These are phyloP conservation scores for Mus spicilegus DNA, from an alignment of 2,113 vertebrate genomes.

Conservation along the genomic window DNA sequence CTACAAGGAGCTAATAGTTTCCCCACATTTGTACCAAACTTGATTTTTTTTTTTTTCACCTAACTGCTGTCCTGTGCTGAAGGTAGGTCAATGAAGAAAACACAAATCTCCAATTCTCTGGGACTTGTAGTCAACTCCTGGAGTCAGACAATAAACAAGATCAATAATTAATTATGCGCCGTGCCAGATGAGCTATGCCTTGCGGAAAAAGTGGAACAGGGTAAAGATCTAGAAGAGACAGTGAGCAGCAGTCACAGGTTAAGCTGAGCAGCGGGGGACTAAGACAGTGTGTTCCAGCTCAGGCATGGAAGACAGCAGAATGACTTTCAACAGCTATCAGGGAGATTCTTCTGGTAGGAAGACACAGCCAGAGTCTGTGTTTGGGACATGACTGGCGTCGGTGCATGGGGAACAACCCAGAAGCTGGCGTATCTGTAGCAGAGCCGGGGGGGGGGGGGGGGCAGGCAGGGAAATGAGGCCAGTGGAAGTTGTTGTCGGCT, in stretches of 20 bases:
- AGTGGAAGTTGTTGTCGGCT: accelerated
- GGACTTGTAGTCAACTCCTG: not conserved
- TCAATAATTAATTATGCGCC: constrained; percentile 53
- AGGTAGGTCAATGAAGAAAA: not conserved
- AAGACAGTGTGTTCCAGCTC: not conserved
- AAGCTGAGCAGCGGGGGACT: not conserved
- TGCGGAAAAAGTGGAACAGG: constrained; percentile 1
- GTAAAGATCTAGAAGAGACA: not conserved
- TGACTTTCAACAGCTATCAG: not conserved
- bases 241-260: not conserved
- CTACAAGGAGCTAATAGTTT: not conserved
- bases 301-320: not conserved
- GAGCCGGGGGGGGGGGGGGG: not conserved
- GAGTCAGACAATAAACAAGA: constrained; percentile 13
- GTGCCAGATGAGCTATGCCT: not conserved
- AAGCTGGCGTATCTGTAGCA: not conserved
- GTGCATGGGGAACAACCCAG: not conserved
- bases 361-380: not conserved
- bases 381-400: not conserved
- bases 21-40: not conserved
- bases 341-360: not conserved
- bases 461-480: not conserved
- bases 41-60: too few relatives aligned
- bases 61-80: not conserved
- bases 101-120: not conserved